A percentile compares a stretch with the other conserved stretches of the same genome.
These are phyloP conservation scores for Pentamera pediparva DNA, from an alignment of 53 echinoderm and acorn worm species.

Conservation along the genomic window DNA sequence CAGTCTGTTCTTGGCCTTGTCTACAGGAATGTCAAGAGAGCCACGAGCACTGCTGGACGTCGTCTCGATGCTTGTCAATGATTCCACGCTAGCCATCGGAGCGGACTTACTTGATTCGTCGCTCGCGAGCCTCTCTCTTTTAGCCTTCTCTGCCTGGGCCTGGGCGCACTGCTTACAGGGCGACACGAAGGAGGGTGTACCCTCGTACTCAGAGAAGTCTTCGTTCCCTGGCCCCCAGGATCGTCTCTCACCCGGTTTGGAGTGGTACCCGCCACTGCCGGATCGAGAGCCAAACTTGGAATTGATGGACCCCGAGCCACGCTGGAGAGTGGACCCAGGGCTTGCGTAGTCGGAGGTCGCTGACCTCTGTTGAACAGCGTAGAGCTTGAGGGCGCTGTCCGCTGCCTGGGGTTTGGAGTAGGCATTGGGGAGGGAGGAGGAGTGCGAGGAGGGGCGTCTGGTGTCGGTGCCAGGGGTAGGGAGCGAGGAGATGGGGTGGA, in stretches of 20 bases:
- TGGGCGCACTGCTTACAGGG: slow-evolving; percentile 28
- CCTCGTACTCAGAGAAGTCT: background rate
- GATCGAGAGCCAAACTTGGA: slow-evolving; percentile 5
- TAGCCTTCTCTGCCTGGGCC: slow-evolving; percentile 33
- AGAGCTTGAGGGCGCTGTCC: slow-evolving; percentile 5
- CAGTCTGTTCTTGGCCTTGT: slow-evolving; percentile 24
- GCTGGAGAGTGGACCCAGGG: slow-evolving; percentile 9
- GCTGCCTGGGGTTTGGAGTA: slow-evolving; percentile 18
- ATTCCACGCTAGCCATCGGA: slow-evolving; percentile 85
- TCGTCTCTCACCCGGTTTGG: slow-evolving; percentile 10
- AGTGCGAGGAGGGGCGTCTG: slow-evolving; percentile 8
- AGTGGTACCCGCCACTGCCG: background rate
- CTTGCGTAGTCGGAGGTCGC: slow-evolving; percentile 22
- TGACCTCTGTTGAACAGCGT: slow-evolving; percentile 1
- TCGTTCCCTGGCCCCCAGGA: slow-evolving; percentile 34
- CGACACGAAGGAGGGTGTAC: slow-evolving; percentile 4
- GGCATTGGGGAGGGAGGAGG: slow-evolving; percentile 17
- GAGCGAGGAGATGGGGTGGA: slow-evolving; percentile 34
- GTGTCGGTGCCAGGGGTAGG: background rate
- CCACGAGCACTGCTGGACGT: slow-evolving; percentile 7
- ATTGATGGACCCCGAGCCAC: slow-evolving; percentile 18
- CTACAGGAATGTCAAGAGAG: background rate
- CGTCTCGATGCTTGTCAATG: slow-evolving; percentile 63
- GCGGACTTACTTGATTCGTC: slow-evolving; percentile 46
- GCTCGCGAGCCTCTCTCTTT: background rate